Conservation (phyloP, 1,140 invertebrate species). For the Drusus annulatus region DNA sequence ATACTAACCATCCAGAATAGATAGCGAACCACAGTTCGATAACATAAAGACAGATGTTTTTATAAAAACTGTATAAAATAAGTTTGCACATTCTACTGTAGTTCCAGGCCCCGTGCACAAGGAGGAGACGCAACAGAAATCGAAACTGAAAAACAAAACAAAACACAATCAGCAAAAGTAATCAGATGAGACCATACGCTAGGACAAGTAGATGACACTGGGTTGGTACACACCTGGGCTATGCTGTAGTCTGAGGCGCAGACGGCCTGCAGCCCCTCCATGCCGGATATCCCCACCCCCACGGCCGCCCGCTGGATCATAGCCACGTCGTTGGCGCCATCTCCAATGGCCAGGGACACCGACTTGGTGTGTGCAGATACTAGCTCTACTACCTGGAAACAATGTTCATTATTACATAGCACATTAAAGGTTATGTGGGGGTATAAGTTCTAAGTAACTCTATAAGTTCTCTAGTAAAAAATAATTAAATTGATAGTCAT, state of each 20-base stretch:
- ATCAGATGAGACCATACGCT: too few relatives aligned
- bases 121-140: slow-evolving; percentile 87
- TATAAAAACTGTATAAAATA: slow-evolving; percentile 99
- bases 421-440: background rate
- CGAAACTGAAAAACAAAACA: slow-evolving; percentile 83
- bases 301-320: slow-evolving; percentile 98
- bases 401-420: too few relatives aligned
- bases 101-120: slow-evolving; percentile 99
- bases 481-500: too few relatives aligned
- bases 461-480: too few relatives aligned
- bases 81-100: slow-evolving; percentile 97
- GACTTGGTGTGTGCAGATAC: slow-evolving; percentile 89
- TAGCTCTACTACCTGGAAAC: slow-evolving; percentile 89
- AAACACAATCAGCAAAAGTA: background rate
- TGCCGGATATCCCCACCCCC: slow-evolving; percentile 98
- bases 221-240: slow-evolving; percentile 80
- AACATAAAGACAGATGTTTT: slow-evolving; percentile 99
- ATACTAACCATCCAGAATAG: slow-evolving; percentile 90
- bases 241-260: slow-evolving; percentile 99
- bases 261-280: slow-evolving; percentile 97
- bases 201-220: too few relatives aligned
- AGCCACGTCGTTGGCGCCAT: slow-evolving; percentile 99
- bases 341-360: slow-evolving; percentile 97
- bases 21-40: slow-evolving; percentile 99
- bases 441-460: too few relatives aligned